Conservation (phyloP, 23 tunicate genomes). For the Diplosoma virens region DNA sequence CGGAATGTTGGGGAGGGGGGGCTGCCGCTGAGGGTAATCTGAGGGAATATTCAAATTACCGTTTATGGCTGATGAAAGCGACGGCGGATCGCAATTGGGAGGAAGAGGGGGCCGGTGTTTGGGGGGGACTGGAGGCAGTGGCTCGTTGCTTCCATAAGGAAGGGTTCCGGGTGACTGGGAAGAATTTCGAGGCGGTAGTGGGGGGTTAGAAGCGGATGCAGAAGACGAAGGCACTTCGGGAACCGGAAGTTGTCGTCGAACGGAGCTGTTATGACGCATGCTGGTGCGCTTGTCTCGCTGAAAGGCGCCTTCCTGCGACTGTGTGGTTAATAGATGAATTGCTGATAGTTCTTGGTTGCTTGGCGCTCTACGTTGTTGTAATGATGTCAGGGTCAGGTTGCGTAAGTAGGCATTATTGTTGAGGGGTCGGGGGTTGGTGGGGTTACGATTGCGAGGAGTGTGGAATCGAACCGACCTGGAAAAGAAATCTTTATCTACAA, state of each 20-base stretch:
- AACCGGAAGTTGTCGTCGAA: conserved; percentile 33
- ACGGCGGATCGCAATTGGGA: conserved; percentile 5
- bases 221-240: conserved; percentile 8
- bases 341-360: conserved; percentile 8
- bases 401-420: conserved; percentile 32
- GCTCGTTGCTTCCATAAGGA: background rate
- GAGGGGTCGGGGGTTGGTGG: conserved; percentile 37
- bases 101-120: conserved; percentile 34
- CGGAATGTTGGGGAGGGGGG: background rate
- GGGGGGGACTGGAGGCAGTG: conserved; percentile 49
- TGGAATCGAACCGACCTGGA: conserved; percentile 55
- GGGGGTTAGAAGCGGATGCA: conserved; percentile 16
- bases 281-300: conserved; percentile 1
- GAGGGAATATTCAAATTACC: no score
- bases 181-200: conserved; percentile 53
- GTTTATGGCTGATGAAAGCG: background rate
- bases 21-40: conserved; percentile 11
- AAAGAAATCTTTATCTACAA: background rate
- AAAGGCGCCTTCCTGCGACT: background rate
- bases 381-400: background rate
- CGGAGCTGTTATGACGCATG: background rate
- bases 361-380: background rate
- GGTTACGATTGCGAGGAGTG: conserved; percentile 13
- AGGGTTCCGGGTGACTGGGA: background rate
- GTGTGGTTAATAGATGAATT: conserved; percentile 12